Evolutionary conservation across 2,113 vertebrate genomes (phyloP), one percentile per base, ranked within the genome.

Genomic region (Zosterops japonicus): DNA sequence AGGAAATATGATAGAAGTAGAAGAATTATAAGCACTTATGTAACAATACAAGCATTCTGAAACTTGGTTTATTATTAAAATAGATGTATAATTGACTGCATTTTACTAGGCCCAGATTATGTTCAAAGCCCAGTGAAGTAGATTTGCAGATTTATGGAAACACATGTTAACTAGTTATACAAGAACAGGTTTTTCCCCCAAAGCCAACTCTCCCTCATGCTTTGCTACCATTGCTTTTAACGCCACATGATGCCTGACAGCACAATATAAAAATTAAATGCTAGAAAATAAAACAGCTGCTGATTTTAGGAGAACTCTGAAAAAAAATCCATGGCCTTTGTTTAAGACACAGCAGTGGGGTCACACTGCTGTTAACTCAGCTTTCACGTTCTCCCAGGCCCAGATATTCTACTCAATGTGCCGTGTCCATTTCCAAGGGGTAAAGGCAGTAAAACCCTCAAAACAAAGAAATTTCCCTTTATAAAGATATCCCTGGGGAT

Each of bases 21-120:
- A 84, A 97, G 92, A 96, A 95, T 92, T 96, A 95, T 83, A 94
- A 92, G 94, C 97, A 96, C 95, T 96, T 97, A 97, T 71, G 92
- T 97, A 97, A 97, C 95, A 97, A 97, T 97, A 88, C 94, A 97
- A 94, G 93, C 80, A 97, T 97, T 95, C 90, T 92, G 77, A 93
- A 97, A 78, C 83, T 85, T 85, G 84, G 82, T 96, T 95, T 94
- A 96, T 82, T 93, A 96, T 97, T 97, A 96, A 96, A 94, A 97
- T 89, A 71, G 85, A 94, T 94, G 84, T 90, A 79, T 91, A 94
- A 96, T 93, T 93, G 91, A 94, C 77, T 94, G 65, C 28, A 46
- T 88, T 96, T 97, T 94, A 94, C 94, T 95, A 82, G 79, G 90
- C 76, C 59, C 76, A 92, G 90, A 94, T 95, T 96, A 94, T 57